A percentile compares a stretch with the other conserved stretches of the same genome.
phyloP scores from a whole-genome alignment of 2,113 vertebrate genomes.

The Sus scrofa region T2T-Sscrofa CM000817.6:11008001-11008500 shows the following conservation, averaged over 20 bases:
- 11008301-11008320: no score
- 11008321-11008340: not conserved
- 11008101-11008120: not conserved
- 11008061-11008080: slow-evolving; percentile 39
- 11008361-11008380: not conserved
- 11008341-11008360: not conserved
- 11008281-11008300: not conserved
- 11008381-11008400: not conserved
- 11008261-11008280: not conserved
- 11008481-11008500: rapidly evolving
- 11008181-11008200: not conserved
- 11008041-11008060: slow-evolving; percentile 94
- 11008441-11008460: not conserved
- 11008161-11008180: not conserved
- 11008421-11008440: not conserved
- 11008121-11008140: not conserved
- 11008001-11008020: slow-evolving; percentile 98
- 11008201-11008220: not conserved
- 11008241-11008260: not conserved
- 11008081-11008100: not conserved
- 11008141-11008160: not conserved
- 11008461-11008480: not conserved
- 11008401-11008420: not conserved
- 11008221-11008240: not conserved
- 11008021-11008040: slow-evolving; percentile 97